Percentiles rank a stretch among this genome's conserved stretches.
These are phyloP conservation scores for Salvelinus sp. DNA, from an alignment of 2,113 vertebrate genomes.

Conservation along the genomic window DNA sequence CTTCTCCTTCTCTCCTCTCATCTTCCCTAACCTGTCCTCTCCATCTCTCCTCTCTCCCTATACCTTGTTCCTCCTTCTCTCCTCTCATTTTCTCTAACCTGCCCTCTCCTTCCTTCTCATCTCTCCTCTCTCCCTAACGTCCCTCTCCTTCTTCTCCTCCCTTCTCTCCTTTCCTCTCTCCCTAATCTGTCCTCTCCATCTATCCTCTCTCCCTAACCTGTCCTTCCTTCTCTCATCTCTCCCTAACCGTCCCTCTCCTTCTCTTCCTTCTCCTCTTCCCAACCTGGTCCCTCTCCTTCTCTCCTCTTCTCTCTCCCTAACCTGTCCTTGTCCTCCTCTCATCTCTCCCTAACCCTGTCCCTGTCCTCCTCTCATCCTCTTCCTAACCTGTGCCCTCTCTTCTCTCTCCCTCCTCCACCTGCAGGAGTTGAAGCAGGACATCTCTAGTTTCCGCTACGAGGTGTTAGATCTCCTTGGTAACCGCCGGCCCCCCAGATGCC, in stretches of 20 bases:
- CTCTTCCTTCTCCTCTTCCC: too few species aligned
- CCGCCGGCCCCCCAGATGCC: constrained; percentile 85
- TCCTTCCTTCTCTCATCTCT: not conserved
- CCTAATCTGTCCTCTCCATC: not conserved
- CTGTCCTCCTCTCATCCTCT: not conserved
- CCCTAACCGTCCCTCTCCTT: not conserved
- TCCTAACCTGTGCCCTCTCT: not conserved
- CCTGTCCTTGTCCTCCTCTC: too few species aligned
- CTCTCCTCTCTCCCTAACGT: not conserved
- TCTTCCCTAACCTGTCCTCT: too few species aligned
- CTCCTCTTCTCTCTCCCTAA: too few species aligned
- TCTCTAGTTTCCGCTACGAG: constrained; percentile 97
- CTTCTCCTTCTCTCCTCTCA: too few species aligned
- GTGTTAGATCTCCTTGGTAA: constrained; percentile 94
- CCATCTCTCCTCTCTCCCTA: too few species aligned
- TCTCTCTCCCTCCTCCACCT: constrained; percentile 14
- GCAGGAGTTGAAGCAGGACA: constrained; percentile 96
- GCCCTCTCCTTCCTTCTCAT: too few species aligned
- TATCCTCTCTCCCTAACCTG: not conserved
- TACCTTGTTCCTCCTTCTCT: too few species aligned
- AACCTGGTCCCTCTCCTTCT: too few species aligned
- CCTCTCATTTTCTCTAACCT: too few species aligned
- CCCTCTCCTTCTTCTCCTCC: not conserved
- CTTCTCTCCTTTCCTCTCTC: not conserved
- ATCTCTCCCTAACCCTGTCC: not conserved